Evolutionary conservation across 2,888 invertebrate genomes (phyloP), one percentile per base, ranked within the genome.

Genomic region (Mythimna pallens): DNA sequence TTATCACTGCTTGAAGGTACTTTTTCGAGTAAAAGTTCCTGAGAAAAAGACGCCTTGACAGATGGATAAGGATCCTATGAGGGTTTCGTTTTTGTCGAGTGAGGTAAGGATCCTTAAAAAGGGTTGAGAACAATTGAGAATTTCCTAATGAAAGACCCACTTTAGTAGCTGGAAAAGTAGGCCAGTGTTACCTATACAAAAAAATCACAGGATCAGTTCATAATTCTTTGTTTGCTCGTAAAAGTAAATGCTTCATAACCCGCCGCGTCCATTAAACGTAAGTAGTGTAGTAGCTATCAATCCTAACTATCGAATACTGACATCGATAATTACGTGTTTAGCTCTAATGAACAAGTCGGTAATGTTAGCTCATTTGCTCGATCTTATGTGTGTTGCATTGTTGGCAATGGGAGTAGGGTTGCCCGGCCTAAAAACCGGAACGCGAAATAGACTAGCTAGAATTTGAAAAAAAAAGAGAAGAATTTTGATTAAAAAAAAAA

Each of bases 261-360:
- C 61, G 30, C 14, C 57, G 70, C 66, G n/a, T 55, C 14, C 1
- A 20, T 20, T 66, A 54, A 67, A 47, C 36, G 17, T n/a, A 52
- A n/a, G 57, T 58, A 25, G 5, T 47, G 61, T 61, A 2, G 61
- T 61, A 1, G 9, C 73, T n/a, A 81, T 81, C 79, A 68, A 81
- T 82, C 65, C 65, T 81, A 70, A 78, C 69, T 57, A 83, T 73
- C 59, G 62, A 55, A 36, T 69, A 78, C 70, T 70, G 73, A 73
- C 83, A 79, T 83, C 73, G 68, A 80, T 82, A 83, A 81, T 83
- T 68, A 80, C 70, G 70, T 76, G 83, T 71, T 55, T 80, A 70
- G 80, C 83, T 81, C 80, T 81, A 82, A 70, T 81, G 73, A 54
- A 70, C 80, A 81, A 80, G 81, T 57, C 83, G 83, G 81, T 80